Percentiles rank a stretch among this genome's conserved stretches.
Evolutionary conservation across 2,888 invertebrate genomes (phyloP).

Genomic region (Reticulitermes lucifugus): DNA sequence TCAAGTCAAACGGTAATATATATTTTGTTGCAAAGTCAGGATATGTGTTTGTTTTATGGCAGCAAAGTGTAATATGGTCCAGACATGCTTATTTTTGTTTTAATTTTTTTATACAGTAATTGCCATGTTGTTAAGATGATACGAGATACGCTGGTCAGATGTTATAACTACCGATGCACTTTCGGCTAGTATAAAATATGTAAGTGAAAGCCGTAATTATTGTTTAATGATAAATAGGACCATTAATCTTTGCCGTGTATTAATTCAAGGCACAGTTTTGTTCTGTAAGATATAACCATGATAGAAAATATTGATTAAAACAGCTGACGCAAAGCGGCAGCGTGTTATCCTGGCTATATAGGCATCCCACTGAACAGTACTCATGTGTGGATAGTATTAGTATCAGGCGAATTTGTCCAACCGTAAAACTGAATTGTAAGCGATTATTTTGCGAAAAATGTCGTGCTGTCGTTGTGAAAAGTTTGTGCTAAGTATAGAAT

Average conservation of each 20-base stretch:
- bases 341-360: slow-evolving; percentile 32
- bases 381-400: background rate
- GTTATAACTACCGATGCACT: too few species aligned
- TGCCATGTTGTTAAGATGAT: background rate
- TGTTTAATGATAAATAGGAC: too few species aligned
- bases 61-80: background rate
- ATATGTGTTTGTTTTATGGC: background rate
- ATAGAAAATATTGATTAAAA: slow-evolving; percentile 44
- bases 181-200: too few species aligned
- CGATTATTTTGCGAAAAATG: background rate
- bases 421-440: background rate
- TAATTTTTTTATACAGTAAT: background rate
- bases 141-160: background rate
- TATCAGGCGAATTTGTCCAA: background rate
- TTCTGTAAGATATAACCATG: background rate
- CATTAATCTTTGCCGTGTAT: too few species aligned
- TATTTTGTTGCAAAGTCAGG: background rate
- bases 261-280: too few species aligned
- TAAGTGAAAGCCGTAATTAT: too few species aligned
- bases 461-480: background rate
- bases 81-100: background rate
- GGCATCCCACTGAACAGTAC: slow-evolving; percentile 31
- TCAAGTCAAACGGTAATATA: slow-evolving; percentile 25
- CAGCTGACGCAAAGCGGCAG: slow-evolving; percentile 41
- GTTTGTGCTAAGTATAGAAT: background rate